Base-by-base conservation (phyloP, 2,797 vertebrate species). In the Leptoclinus maculatus region DNA sequence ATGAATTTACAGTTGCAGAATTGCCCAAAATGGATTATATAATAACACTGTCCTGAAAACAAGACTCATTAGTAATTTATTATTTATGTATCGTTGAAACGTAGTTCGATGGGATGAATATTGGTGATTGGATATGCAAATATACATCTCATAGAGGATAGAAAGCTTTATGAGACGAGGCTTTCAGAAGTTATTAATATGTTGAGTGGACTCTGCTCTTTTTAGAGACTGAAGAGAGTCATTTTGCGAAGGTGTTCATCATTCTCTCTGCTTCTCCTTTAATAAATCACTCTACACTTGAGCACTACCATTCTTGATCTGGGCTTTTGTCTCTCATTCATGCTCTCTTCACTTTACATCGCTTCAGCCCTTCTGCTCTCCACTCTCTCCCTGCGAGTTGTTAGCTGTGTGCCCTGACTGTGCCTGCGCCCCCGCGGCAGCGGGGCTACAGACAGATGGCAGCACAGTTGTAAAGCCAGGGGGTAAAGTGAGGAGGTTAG, bases 381-480 rank as follows among this genome's bases (percentile, higher is more conserved):
- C 74, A 10, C 63, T 78, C 54, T 80, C 67, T 78, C 77, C 47
- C 43, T 75, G 71, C 3, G 57, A 86, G 78, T 84, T 70, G 58
- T 82, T 88, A 77, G 69, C 80, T 21, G 70, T 74, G 83, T 69
- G 80, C 45, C 86, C 83, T 77, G 76, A 83, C 78, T 84, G 84
- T 84, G 89, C 83, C 82, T 59, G 77, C 84, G 83, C 84, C 90
- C 92, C 83, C 25, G 77, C 87, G 93, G 93, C 91, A 64, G 74
- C 38, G 43, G 83, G 83, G 88, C 89, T 76, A 78, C 83, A 84
- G 79, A 92, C 95, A 96, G 95, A 96, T 96, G 95, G 95, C 90
- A 68, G 85, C 91, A 71, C 93, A 94, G 93, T 94, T 91, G 93
- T 79, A 89, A 91, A 92, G 92, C 93, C 89, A 49, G 89, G 92